A percentile compares a stretch with the other conserved stretches of the same genome.
These are phyloP conservation scores for Zele albiditarsus DNA, from an alignment of 2,888 invertebrate species.

Conservation along the genomic window DNA sequence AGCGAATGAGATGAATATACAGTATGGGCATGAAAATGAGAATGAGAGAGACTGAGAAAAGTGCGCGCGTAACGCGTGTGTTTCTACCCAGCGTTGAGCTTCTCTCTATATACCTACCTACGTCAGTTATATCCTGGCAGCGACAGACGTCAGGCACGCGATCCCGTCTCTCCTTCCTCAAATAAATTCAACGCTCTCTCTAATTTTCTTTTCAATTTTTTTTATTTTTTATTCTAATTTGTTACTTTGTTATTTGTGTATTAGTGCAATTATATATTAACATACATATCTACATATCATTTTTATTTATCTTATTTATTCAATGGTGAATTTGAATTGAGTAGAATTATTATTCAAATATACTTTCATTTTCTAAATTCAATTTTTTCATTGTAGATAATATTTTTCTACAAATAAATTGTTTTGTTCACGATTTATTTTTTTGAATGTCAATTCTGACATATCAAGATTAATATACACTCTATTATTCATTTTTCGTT, in stretches of 20 bases:
- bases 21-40: background rate
- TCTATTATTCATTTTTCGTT: too few relatives aligned
- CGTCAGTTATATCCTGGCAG: constrained; percentile 72
- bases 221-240: background rate
- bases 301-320: background rate
- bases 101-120: constrained; percentile 33
- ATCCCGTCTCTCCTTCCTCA: constrained; percentile 43
- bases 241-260: background rate
- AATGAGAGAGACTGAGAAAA: constrained; percentile 29
- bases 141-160: constrained; percentile 66
- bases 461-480: too few relatives aligned
- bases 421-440: too few relatives aligned
- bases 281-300: background rate
- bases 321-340: background rate
- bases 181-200: constrained; percentile 24
- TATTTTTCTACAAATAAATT: too few relatives aligned
- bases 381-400: too few relatives aligned
- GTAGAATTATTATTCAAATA: too few relatives aligned
- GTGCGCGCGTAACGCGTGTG: constrained; percentile 41
- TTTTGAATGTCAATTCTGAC: too few relatives aligned
- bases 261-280: background rate
- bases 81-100: constrained; percentile 34
- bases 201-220: constrained; percentile 7
- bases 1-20: background rate
- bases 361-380: too few relatives aligned